Conservation (phyloP, 2,797 vertebrate genomes). For the Sebastiscus albofasciatus region DNA sequence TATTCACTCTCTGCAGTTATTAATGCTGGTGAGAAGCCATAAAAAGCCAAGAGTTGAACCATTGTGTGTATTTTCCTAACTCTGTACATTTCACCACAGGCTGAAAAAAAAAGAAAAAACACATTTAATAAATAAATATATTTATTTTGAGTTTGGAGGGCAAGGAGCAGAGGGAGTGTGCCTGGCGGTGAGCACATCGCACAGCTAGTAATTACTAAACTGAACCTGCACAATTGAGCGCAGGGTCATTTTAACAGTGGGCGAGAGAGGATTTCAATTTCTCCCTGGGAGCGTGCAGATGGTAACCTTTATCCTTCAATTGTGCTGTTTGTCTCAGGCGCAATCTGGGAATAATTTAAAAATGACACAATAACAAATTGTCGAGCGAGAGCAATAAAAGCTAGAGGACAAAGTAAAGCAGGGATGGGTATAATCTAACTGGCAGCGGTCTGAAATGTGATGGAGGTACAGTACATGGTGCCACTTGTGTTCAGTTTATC, state of each 20-base stretch:
- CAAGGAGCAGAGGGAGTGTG: neutral
- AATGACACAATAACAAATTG: conserved; percentile 62
- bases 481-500: neutral
- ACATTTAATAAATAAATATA: conserved; percentile 14
- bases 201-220: conserved; percentile 42
- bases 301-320: conserved; percentile 44
- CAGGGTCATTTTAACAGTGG: conserved; percentile 39
- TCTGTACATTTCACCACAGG: conserved; percentile 1
- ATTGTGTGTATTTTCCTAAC: neutral
- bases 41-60: neutral
- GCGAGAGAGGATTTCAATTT: conserved; percentile 32
- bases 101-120: neutral
- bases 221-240: conserved; percentile 30
- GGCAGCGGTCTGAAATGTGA: neutral
- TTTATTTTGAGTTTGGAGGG: conserved; percentile 5
- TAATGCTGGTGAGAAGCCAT: neutral
- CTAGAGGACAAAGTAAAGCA: conserved; percentile 19
- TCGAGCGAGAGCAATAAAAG: conserved; percentile 23
- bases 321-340: conserved; percentile 69
- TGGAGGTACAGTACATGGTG: neutral
- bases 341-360: conserved; percentile 74
- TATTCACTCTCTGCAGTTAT: conserved; percentile 28
- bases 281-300: conserved; percentile 26
- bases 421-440: neutral
- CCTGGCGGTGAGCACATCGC: conserved; percentile 15